Conservation (phyloP, 2,113 vertebrate species). For the Gorsachius goisagi region DNA sequence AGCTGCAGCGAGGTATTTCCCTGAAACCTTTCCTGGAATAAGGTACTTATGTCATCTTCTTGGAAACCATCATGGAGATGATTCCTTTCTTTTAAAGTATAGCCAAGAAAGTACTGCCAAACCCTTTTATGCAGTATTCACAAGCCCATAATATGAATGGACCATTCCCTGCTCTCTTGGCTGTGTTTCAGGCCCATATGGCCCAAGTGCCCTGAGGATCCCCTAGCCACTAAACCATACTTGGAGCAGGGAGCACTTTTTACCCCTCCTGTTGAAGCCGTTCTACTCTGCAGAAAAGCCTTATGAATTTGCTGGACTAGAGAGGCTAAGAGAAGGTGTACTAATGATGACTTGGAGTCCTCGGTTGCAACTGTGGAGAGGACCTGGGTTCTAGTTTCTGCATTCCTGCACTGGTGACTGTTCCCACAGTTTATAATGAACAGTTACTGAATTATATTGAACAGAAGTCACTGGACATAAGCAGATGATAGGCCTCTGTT, state of each 20-base stretch:
- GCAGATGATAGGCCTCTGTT: background rate
- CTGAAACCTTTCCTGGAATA: conserved; percentile 62
- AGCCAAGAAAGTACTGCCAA: conserved; percentile 56
- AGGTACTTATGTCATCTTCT: conserved; percentile 61
- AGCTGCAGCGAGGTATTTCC: conserved; percentile 54
- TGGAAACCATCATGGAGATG: conserved; percentile 26
- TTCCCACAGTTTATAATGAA: background rate
- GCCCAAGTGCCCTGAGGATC: background rate
- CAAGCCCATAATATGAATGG: conserved; percentile 14
- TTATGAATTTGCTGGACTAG: background rate
- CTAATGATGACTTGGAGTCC: background rate
- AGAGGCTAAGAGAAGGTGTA: background rate
- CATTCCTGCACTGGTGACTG: background rate
- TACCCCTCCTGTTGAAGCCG: background rate
- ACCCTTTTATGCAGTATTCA: background rate
- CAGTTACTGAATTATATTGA: background rate
- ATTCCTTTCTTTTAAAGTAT: conserved; percentile 43
- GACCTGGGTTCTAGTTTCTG: background rate
- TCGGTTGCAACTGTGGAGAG: rapidly evolving
- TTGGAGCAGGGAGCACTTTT: background rate
- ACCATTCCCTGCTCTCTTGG: background rate
- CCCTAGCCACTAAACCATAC: conserved; percentile 12
- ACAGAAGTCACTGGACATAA: background rate
- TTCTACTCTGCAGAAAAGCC: background rate
- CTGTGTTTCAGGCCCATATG: conserved; percentile 2